Evolutionary conservation across 2,888 invertebrate species (phyloP).

Genomic region (Limnephilus lunatus): DNA sequence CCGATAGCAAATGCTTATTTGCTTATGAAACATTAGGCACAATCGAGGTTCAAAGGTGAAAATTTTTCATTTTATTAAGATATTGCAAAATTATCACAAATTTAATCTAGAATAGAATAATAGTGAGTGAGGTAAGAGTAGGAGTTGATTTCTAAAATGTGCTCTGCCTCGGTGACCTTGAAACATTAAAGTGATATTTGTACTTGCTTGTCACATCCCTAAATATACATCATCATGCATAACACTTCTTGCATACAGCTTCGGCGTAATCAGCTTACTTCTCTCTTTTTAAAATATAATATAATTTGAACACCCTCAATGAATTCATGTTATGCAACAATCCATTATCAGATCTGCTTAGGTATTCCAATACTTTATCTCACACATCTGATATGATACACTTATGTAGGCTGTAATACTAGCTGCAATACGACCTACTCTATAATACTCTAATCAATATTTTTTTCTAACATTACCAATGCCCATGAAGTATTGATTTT

Average conservation of each 20-base stretch:
- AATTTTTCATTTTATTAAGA: not conserved
- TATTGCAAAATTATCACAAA: not conserved
- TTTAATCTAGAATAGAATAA: not conserved
- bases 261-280: not conserved
- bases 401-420: not conserved
- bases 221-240: not conserved
- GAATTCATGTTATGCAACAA: not conserved
- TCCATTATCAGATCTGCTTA: not conserved
- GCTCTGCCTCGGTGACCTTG: not conserved
- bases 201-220: not conserved
- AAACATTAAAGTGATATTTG: not conserved
- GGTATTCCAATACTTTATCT: not conserved
- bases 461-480: not conserved
- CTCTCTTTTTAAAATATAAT: not conserved
- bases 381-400: not conserved
- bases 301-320: not conserved
- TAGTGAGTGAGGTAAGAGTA: not conserved
- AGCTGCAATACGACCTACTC: not conserved
- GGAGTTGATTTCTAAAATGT: not conserved
- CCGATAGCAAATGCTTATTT: slow-evolving; percentile 95
- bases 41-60: slow-evolving; percentile 93
- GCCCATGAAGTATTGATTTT: not conserved
- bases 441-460: not conserved
- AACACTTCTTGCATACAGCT: not conserved
- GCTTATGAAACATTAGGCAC: slow-evolving; percentile 97